A percentile compares a stretch with the other conserved stretches of the same genome.
phyloP scores from a whole-genome alignment of 1,140 invertebrate species.

The Tetramorium alpestre region DNA sequence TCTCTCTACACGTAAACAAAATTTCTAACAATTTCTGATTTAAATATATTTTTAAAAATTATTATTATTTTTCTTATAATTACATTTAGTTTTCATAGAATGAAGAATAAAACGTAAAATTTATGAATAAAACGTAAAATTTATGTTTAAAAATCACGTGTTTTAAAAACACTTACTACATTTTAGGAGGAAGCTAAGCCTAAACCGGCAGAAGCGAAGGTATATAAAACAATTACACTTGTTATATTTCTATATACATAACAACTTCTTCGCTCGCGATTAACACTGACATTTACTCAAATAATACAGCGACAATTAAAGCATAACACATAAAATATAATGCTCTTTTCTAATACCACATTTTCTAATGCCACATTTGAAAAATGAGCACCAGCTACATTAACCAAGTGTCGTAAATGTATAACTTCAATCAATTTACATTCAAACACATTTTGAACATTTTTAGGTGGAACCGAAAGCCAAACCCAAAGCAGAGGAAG shows the following conservation, averaged over 20 bases:
- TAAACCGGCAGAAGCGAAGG: constrained; percentile 43
- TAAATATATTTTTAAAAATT: not conserved
- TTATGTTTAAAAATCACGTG: not conserved
- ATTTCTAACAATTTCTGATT: not conserved
- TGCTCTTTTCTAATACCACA: constrained; percentile 8
- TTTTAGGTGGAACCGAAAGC: constrained; percentile 70
- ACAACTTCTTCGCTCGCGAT: not conserved
- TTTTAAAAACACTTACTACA: constrained; percentile 23
- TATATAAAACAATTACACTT: constrained; percentile 36
- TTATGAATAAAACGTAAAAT: not conserved
- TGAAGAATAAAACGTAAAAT: not conserved
- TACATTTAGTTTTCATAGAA: not conserved
- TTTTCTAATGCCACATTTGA: not conserved
- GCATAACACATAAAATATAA: constrained; percentile 1
- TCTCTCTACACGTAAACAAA: not conserved
- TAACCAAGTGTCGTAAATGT: constrained; percentile 1
- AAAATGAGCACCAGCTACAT: not conserved
- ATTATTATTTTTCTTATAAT: not conserved
- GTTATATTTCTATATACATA: not conserved
- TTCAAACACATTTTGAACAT: constrained; percentile 24
- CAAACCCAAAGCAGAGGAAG: constrained; percentile 56
- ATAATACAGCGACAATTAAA: constrained; percentile 10
- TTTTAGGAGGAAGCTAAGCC: constrained; percentile 49
- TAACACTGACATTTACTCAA: constrained; percentile 11
- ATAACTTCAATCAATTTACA: constrained; percentile 9